phyloP scores from a whole-genome alignment of 2,797 vertebrate species.

The Varecia variegata region DNA sequence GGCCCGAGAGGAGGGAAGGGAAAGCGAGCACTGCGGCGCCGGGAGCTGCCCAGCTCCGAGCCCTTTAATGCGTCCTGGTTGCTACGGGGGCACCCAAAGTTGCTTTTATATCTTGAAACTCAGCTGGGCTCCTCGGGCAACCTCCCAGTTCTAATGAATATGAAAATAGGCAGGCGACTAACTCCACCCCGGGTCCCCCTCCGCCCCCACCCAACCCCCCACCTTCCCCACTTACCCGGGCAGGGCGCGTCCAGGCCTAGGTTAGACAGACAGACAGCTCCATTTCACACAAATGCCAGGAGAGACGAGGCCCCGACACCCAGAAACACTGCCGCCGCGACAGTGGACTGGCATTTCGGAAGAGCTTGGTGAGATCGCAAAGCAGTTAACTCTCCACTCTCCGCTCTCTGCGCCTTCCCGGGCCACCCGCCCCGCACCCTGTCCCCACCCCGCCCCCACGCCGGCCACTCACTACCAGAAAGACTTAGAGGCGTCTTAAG shows the following conservation, averaged over 20 bases:
- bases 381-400: conserved; percentile 33
- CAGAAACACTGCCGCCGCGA: conserved; percentile 65
- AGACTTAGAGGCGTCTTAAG: conserved; percentile 68
- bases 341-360: conserved; percentile 69
- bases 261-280: conserved; percentile 77
- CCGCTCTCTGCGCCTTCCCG: background rate
- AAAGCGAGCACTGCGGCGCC: conserved; percentile 63
- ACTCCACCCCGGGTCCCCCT: conserved; percentile 90
- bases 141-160: conserved; percentile 90
- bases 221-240: conserved; percentile 62
- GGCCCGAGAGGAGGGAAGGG: conserved; percentile 61
- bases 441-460: conserved; percentile 34
- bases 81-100: conserved; percentile 84
- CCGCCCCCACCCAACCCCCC: conserved; percentile 75
- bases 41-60: conserved; percentile 75
- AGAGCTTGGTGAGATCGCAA: conserved; percentile 68
- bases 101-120: conserved; percentile 92
- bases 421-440: background rate
- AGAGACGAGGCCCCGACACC: conserved; percentile 53
- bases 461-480: conserved; percentile 33
- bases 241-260: conserved; percentile 81
- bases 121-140: conserved; percentile 85
- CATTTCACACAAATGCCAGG: conserved; percentile 61
- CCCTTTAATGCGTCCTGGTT: conserved; percentile 88
- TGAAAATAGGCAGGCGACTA: conserved; percentile 85